Evolutionary conservation across 2,888 invertebrate genomes (phyloP), one percentile per base, ranked within the genome.

Genomic region (Chloroclystis v-ata): DNA sequence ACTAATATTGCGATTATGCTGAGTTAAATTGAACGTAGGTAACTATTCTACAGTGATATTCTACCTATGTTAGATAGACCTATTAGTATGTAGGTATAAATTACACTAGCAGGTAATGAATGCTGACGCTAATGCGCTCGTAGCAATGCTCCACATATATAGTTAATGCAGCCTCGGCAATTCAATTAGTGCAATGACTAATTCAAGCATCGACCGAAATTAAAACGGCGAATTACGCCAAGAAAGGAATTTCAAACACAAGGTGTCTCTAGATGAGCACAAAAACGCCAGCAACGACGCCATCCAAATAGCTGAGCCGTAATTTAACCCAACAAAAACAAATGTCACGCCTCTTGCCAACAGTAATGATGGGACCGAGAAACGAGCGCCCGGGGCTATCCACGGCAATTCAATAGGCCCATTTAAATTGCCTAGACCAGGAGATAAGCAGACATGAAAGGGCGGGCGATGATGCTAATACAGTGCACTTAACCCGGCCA

Each of bases 401-500:
- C 52, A 60, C 65, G 60, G 69, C 73, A 72, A 78, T 82, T 83
- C 76, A 82, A 82, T 82, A 75, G 81, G 72, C 72, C 68, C 73
- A 77, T 82, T 83, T 81, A 78, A 76, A 80, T 74, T 63, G 74
- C 65, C 75, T 75, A 76, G 76, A 73, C 75, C 60, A 67, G 69
- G 69, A 78, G 84, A 84, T 84, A 83, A 84, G 80, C 69, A 71
- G 73, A 80, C 81, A 78, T 76, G 78, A 83, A 85, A 84, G 83
- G 82, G 82, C 81, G 72, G 73, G 71, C 80, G 83, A 79, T 78
- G 81, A 82, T 78, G 78, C 70, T 84, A 85, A 82, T 83, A 77
- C 76, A 79, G 75, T 76, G 82, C 80, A 82, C 80, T 83, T 82
- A 85, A 82, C 78, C 77, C 72, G 76, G 79, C 77, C 76, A 65